Evolutionary conservation across 2,888 invertebrate species (phyloP), one percentile per base, ranked within the genome.

Genomic region (Pegoplata infirma): DNA sequence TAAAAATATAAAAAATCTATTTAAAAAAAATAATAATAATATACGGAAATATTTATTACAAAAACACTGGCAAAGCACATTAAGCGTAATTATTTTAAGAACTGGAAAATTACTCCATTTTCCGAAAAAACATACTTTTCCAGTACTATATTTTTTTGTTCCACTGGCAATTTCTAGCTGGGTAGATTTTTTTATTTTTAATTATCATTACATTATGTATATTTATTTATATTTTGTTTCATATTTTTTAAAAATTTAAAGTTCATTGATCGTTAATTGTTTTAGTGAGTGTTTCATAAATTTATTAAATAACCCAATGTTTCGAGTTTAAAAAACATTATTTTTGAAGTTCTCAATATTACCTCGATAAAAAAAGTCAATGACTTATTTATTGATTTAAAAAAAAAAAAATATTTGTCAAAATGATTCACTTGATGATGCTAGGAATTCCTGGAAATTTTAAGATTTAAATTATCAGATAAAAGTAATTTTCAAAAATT

Each of bases 341-440:
- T 77, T 76, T 64, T 76, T 81, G 64, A 82, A 76, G 79, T 8
- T 19, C n/a, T n/a, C n/a, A n/a, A n/a, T n/a, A n/a, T 71, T 25
- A 75, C 79, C 79, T 79, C 75, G 75, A 75, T 75, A 36, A 75
- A 75, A n/a, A 51, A 16, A 63, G 79, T 71, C 79, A 61, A 63
- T 72, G 75, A 79, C 79, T 58, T 75, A 12, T 21, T 25, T 36
- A 12, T 40, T n/a, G 36, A n/a, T n/a, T n/a, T n/a, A n/a, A n/a
- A n/a, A n/a, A n/a, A n/a, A 32, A 32, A 1, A 32, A 32, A 12
- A 10, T 32, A 10, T 32, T 32, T 10, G 8, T 2, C 32, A 10
- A 2, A 4, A 10, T 10, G 3, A 32, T 7, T 32, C 32, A 7
- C 2, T 32, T 2, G 12, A 10, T 32, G 8, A 32, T 32, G 2